Conservation (phyloP, 1,140 invertebrate species). For the Drosophila virilis region DNA sequence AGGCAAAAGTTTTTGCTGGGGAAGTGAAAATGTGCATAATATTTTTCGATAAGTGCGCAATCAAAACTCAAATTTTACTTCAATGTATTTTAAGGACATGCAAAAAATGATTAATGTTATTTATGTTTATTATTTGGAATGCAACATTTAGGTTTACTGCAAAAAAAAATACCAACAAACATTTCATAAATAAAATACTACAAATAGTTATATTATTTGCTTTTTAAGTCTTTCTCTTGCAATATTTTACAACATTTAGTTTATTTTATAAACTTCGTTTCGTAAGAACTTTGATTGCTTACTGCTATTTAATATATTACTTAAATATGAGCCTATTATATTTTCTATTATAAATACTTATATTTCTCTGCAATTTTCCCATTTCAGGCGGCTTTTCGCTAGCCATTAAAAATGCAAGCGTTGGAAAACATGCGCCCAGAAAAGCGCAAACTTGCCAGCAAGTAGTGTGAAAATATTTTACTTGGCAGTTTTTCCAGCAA, state of each 20-base stretch:
- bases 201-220: no score
- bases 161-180: no score
- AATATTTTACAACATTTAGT: no score
- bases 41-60: slow-evolving; percentile 27
- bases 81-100: not conserved
- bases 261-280: no score
- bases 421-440: slow-evolving; percentile 22
- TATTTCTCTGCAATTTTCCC: slow-evolving; percentile 10
- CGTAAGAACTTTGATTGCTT: not conserved
- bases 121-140: no score
- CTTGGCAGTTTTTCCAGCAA: slow-evolving; percentile 35
- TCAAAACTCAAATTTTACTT: slow-evolving; percentile 19
- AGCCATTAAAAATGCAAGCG: slow-evolving; percentile 42
- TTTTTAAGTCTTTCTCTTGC: no score
- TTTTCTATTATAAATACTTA: not conserved
- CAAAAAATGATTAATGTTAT: not conserved
- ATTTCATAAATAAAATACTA: no score
- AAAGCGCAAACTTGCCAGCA: slow-evolving; percentile 14
- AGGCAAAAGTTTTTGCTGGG: slow-evolving; percentile 27
- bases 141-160: no score
- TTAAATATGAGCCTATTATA: slow-evolving; percentile 6
- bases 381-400: slow-evolving; percentile 8
- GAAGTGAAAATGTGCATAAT: slow-evolving; percentile 30
- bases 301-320: not conserved
- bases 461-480: slow-evolving; percentile 49